Evolutionary conservation across 2,113 vertebrate genomes (phyloP).

Genomic region (Edolisoma coerulescens): DNA sequence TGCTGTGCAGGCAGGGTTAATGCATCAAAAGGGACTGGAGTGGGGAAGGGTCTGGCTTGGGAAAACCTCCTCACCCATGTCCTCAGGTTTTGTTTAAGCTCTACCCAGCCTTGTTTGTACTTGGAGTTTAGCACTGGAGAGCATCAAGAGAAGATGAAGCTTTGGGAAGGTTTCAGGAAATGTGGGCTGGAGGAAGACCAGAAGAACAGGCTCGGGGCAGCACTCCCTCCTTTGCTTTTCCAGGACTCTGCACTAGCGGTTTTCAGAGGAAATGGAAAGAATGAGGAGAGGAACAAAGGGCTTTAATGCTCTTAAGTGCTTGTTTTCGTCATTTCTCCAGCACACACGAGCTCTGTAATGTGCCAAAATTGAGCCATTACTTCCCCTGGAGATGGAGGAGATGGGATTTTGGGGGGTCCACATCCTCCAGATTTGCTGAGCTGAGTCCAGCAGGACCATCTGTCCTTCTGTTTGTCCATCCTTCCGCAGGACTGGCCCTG

Average conservation of each 20-base stretch:
- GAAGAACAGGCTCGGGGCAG: background rate
- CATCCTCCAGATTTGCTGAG: background rate
- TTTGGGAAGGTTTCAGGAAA: background rate
- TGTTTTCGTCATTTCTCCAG: background rate
- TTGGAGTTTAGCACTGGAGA: background rate
- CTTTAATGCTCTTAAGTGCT: slow-evolving; percentile 24
- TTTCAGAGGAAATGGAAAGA: slow-evolving; percentile 51
- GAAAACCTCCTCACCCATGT: accelerated
- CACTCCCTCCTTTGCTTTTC: background rate
- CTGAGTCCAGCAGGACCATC: background rate
- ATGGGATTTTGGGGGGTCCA: background rate
- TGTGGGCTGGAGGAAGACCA: background rate
- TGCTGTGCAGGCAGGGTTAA: background rate
- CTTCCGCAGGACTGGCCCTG: background rate
- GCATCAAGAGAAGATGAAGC: background rate
- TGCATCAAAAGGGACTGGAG: background rate
- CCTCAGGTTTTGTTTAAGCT: background rate
- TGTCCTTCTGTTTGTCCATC: background rate
- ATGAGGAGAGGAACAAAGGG: slow-evolving; percentile 33
- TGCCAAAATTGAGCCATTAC: background rate
- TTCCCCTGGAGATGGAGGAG: background rate
- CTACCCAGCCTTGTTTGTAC: background rate
- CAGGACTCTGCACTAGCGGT: background rate
- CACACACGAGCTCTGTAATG: background rate
- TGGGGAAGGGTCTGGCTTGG: background rate